Percentiles rank a stretch among this genome's conserved stretches.
Conservation (phyloP, 2,888 invertebrate species). For the Rhaphigaster nebulosa region DNA sequence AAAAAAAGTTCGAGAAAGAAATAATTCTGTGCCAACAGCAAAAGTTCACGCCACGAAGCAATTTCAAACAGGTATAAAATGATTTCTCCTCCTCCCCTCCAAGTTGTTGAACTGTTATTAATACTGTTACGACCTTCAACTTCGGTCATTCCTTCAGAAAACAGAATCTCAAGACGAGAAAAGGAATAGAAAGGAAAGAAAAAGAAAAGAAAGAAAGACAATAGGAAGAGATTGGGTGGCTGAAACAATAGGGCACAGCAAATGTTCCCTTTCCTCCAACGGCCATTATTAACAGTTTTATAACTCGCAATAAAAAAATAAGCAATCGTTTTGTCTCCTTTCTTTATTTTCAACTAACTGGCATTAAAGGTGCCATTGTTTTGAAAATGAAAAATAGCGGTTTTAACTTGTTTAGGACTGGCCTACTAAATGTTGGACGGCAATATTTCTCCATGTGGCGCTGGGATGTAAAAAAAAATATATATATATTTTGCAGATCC, state of each 20-base stretch:
- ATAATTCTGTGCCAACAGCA: neutral
- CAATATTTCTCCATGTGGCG: too few species aligned
- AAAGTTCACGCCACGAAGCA: neutral
- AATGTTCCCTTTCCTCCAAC: conserved; percentile 29
- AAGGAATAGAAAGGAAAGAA: neutral
- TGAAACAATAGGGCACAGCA: conserved; percentile 34
- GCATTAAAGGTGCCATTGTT: conserved; percentile 7
- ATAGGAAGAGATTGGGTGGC: conserved; percentile 11
- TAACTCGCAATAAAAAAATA: conserved; percentile 18
- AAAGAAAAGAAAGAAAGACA: conserved; percentile 11
- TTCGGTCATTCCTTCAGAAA: conserved; percentile 24
- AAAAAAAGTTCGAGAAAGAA: neutral
- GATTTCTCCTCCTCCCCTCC: neutral
- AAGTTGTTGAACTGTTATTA: conserved; percentile 37
- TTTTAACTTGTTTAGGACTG: neutral
- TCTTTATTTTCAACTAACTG: conserved; percentile 14
- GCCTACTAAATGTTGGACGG: neutral
- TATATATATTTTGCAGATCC: too few species aligned
- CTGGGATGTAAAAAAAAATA: too few species aligned
- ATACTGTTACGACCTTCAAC: conserved; percentile 43
- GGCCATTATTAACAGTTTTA: conserved; percentile 39
- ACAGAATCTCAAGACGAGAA: conserved; percentile 4
- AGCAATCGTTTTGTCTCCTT: conserved; percentile 1
- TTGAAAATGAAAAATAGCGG: conserved; percentile 2
- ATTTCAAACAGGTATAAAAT: conserved; percentile 2